Conservation (phyloP, 2,888 invertebrate genomes). For the Hedya salicella region DNA sequence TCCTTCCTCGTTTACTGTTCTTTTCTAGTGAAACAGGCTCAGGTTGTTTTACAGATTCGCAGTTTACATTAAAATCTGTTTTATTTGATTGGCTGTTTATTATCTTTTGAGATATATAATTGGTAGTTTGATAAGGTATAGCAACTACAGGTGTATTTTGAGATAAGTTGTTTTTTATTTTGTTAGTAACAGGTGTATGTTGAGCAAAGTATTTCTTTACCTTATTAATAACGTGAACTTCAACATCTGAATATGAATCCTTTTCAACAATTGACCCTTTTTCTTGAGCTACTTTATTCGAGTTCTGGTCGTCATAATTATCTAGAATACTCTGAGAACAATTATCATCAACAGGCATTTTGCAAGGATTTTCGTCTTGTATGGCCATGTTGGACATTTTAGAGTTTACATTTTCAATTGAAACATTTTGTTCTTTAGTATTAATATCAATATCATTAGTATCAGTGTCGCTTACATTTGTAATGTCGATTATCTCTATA, state of each 20-base stretch:
- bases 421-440: neutral
- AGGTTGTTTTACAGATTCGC: neutral
- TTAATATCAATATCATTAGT: neutral
- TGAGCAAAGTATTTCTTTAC: slow-evolving; percentile 6
- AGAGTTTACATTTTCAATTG: slow-evolving; percentile 24
- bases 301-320: slow-evolving; percentile 29
- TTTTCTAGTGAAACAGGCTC: neutral
- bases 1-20: neutral
- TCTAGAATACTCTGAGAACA: slow-evolving; percentile 58
- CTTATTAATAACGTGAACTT: neutral
- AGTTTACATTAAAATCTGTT: neutral
- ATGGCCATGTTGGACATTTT: slow-evolving; percentile 22
- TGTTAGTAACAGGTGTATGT: neutral
- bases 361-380: neutral
- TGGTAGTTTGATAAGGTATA: neutral
- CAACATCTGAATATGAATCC: slow-evolving; percentile 14
- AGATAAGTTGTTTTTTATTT: too few species aligned
- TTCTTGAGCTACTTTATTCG: neutral
- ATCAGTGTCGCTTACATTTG: slow-evolving; percentile 37
- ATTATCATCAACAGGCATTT: slow-evolving; percentile 27
- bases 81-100: neutral
- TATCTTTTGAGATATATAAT: neutral
- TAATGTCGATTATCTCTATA: slow-evolving; percentile 48
- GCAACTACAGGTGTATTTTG: too few species aligned
- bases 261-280: neutral